Evolutionary conservation across 2,888 invertebrate genomes (phyloP), one percentile per base, ranked within the genome.

Genomic region (Teinopalpus imperialis): DNA sequence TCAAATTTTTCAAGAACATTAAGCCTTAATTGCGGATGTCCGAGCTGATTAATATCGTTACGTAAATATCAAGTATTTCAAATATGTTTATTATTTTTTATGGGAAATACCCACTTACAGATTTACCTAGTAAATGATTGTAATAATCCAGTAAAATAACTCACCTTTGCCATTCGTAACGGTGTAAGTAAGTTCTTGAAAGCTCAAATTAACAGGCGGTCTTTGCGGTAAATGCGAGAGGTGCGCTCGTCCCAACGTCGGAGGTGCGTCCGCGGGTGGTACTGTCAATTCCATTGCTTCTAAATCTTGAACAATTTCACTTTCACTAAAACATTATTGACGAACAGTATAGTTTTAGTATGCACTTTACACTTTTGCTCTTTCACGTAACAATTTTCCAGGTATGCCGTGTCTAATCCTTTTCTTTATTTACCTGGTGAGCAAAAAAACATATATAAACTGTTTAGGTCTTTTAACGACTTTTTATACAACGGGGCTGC

Each of bases 191-290:
- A 98, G 83, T 69, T 97, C 95, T 55, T 92, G 92, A 77, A 97
- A 98, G 69, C 94, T 94, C 49, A 98, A 92, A 75, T 96, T 93
- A 40, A 97, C 91, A 0, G 95, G 92, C 1, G 93, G 92, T 69
- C 93, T 90, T 69, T 90, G 90, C 0, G 92, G 91, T 30, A 93
- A 69, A 62, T 93, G 91, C 0, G 92, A 91, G 18, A 93, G 63
- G 49, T 80, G 80, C 18, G 72, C 69, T 60, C 80, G 66, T 7
- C 79, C 77, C 40, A 76, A 43, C 43, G 66, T 61, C 7, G 49
- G 30, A 65, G 54, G 53, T 14, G 61, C 55, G 23, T 58, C 54
- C 30, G 74, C 68, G 57, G 26, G 1, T 10, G 61, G 55, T 21
- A 59, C 53, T 26, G 74, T 66, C 58, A 23, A 29, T 39, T 75